phyloP scores from a whole-genome alignment of 2,888 invertebrate species.

The Glaucopsyche alexis region DNA sequence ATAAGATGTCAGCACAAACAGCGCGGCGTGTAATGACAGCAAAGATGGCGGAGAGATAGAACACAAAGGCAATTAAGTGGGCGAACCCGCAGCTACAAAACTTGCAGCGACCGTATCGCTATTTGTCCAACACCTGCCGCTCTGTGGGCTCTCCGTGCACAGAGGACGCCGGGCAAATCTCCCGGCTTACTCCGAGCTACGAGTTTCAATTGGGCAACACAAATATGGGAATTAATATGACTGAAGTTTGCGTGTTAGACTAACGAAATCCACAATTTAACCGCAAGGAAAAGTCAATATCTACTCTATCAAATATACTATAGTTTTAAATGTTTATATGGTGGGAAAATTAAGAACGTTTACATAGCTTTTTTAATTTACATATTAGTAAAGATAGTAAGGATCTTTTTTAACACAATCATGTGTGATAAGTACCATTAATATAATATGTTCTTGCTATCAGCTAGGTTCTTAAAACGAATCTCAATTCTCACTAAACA shows the following conservation, averaged over 20 bases:
- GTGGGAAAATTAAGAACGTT: neutral
- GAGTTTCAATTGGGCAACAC: neutral
- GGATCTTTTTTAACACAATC: no score
- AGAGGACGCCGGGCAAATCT: neutral
- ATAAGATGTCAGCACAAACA: neutral
- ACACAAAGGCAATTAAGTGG: slow-evolving; percentile 28
- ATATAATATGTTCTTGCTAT: neutral
- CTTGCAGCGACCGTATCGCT: neutral
- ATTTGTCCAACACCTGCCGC: slow-evolving; percentile 24
- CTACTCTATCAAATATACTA: neutral
- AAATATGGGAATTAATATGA: slow-evolving; percentile 10
- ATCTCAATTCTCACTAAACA: neutral
- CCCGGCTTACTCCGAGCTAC: neutral
- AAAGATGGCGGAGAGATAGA: slow-evolving; percentile 3
- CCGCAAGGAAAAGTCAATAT: neutral
- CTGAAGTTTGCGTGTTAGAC: neutral
- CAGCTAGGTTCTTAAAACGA: neutral
- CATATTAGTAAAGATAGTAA: no score
- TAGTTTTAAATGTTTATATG: neutral
- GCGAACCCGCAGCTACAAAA: slow-evolving; percentile 28
- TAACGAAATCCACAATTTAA: neutral
- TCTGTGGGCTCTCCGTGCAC: neutral
- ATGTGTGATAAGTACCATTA: neutral
- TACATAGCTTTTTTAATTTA: no score
- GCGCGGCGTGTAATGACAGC: neutral